Conservation (phyloP, 1,140 invertebrate genomes). For the Diploscapter pachys region DNA sequence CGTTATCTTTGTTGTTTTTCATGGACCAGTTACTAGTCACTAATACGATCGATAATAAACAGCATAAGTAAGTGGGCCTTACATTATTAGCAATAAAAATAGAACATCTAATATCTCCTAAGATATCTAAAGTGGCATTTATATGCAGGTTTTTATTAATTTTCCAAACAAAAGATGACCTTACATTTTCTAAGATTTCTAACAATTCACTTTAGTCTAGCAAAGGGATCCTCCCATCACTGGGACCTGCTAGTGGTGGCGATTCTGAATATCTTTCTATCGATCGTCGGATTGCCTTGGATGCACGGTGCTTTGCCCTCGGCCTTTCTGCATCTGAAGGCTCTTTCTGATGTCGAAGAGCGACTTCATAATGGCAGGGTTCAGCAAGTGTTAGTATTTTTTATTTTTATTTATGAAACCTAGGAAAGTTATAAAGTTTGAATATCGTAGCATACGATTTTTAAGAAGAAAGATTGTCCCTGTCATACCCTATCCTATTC, state of each 20-base stretch:
- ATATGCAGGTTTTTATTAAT: too few relatives aligned
- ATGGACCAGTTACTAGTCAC: constrained; percentile 64
- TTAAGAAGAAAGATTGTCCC: too few relatives aligned
- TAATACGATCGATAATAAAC: constrained; percentile 61
- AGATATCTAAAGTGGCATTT: too few relatives aligned
- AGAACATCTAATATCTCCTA: too few relatives aligned
- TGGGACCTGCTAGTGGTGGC: constrained; percentile 63
- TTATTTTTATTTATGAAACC: too few relatives aligned
- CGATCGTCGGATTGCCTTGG: constrained; percentile 62
- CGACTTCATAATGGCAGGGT: constrained; percentile 61
- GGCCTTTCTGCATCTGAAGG: constrained; percentile 61
- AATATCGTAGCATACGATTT: too few relatives aligned
- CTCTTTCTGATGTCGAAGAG: constrained; percentile 62
- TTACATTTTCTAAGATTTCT: neutral
- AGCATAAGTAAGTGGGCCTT: constrained; percentile 59
- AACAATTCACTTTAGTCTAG: constrained; percentile 53
- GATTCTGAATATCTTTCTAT: constrained; percentile 61
- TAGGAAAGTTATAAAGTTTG: too few relatives aligned
- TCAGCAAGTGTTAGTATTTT: constrained; percentile 42
- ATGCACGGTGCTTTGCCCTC: constrained; percentile 61
- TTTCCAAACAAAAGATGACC: neutral
- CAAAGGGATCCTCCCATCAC: constrained; percentile 62
- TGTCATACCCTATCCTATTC: too few relatives aligned
- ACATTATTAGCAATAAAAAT: too few relatives aligned
- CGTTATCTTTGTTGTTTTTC: constrained; percentile 62